phyloP scores from a whole-genome alignment of 2,113 vertebrate species.

The Empidonax alnorum region DNA sequence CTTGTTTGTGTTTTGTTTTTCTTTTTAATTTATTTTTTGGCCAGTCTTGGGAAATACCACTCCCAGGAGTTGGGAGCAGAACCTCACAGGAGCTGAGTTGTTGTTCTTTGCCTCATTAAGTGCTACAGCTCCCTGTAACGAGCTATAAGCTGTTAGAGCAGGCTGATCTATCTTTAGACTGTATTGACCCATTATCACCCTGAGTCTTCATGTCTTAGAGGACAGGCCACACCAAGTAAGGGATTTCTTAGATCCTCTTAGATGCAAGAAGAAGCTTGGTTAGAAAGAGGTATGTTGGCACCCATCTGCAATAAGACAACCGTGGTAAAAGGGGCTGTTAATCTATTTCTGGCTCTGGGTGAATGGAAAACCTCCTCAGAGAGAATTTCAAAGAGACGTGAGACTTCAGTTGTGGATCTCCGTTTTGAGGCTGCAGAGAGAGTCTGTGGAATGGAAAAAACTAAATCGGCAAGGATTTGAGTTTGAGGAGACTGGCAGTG shows the following conservation, averaged over 20 bases:
- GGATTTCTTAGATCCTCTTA: slow-evolving; percentile 67
- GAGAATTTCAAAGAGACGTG: not conserved
- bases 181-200: slow-evolving; percentile 25
- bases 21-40: not conserved
- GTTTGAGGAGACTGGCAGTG: not conserved
- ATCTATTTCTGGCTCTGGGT: not conserved
- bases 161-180: slow-evolving; percentile 54
- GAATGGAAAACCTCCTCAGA: not conserved
- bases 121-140: not conserved
- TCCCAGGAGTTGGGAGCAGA: not conserved
- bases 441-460: not conserved
- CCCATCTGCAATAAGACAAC: not conserved
- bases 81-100: not conserved
- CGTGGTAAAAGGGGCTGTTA: not conserved
- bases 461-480: not conserved
- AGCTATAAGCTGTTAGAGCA: slow-evolving; percentile 28
- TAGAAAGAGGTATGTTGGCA: not conserved
- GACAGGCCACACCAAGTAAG: not conserved
- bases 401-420: not conserved
- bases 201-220: not conserved
- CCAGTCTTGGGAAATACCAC: not conserved
- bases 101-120: slow-evolving; percentile 17
- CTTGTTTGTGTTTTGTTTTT: not conserved
- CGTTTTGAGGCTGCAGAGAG: not conserved
- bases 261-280: not conserved